These are phyloP conservation scores for Peromyscus polionotus DNA, from an alignment of 2,113 vertebrate species.

Conservation along the genomic window DNA sequence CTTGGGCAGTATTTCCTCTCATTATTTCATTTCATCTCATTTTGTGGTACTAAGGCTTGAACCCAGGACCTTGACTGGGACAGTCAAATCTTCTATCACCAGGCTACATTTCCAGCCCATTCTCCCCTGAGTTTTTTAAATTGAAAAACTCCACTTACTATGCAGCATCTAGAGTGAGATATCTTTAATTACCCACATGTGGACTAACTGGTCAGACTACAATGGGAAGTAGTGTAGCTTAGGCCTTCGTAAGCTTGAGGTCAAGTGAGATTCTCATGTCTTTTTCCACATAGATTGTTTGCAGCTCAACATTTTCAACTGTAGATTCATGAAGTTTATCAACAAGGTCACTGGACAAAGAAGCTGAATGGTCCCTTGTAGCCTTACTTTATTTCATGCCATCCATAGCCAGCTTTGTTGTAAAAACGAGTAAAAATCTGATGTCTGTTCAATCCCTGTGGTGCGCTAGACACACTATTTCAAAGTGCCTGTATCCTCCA, in stretches of 20 bases:
- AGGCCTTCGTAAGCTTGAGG: background rate
- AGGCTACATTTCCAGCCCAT: background rate
- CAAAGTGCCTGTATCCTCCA: background rate
- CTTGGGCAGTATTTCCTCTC: background rate
- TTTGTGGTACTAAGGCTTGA: background rate
- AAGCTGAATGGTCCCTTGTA: background rate
- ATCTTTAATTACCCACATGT: background rate
- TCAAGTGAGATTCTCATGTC: background rate
- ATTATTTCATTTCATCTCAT: background rate
- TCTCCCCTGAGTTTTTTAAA: background rate
- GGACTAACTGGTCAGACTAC: background rate
- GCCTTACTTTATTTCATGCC: background rate
- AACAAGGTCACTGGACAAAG: background rate
- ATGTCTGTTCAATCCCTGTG: background rate
- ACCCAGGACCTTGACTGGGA: background rate
- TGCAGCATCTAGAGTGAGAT: background rate
- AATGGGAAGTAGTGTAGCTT: background rate
- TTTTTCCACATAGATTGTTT: constrained; percentile 1
- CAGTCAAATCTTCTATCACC: background rate
- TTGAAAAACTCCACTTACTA: constrained; percentile 3
- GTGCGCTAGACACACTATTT: background rate
- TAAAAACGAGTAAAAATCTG: background rate
- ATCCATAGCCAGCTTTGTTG: background rate
- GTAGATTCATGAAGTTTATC: background rate
- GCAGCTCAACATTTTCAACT: background rate